Conservation (phyloP, 2,797 vertebrate genomes). For the Orientallactaga sibirica region DNA sequence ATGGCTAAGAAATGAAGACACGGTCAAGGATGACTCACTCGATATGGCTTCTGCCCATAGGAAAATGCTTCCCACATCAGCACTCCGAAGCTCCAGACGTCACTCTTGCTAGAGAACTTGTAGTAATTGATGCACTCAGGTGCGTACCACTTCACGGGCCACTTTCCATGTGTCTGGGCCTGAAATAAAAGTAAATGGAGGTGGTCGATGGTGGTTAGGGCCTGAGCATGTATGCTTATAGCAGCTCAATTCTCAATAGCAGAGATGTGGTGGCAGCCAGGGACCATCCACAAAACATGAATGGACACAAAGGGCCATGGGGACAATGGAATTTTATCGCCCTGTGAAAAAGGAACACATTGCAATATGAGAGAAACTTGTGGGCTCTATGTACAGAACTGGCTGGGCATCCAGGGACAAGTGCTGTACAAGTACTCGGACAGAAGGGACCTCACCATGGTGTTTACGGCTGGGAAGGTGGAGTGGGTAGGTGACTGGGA, state of each 20-base stretch:
- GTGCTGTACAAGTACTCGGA: rapidly evolving
- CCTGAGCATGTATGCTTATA: rapidly evolving
- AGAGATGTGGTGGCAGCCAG: rapidly evolving
- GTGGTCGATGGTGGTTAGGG: neutral
- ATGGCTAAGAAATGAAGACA: neutral
- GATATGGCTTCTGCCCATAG: conserved; percentile 96
- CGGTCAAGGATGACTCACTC: conserved; percentile 85
- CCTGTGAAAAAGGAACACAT: neutral
- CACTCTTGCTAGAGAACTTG: conserved; percentile 98
- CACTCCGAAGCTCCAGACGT: conserved; percentile 99
- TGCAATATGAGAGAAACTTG: rapidly evolving
- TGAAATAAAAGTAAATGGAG: conserved; percentile 77
- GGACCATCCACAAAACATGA: rapidly evolving
- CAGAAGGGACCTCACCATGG: neutral
- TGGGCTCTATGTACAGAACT: rapidly evolving
- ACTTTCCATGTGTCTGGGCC: conserved; percentile 96
- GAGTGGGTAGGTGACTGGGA: neutral
- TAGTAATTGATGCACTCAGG: conserved; percentile 98
- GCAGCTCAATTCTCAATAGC: neutral
- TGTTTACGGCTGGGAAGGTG: too few species aligned
- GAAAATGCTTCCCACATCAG: conserved; percentile 99
- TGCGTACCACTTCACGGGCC: conserved; percentile 99
- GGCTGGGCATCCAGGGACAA: neutral
- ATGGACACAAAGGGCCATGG: rapidly evolving
- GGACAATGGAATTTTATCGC: rapidly evolving